Conservation (phyloP, 23 tunicate genomes). For the Halocynthia roretzi region DNA sequence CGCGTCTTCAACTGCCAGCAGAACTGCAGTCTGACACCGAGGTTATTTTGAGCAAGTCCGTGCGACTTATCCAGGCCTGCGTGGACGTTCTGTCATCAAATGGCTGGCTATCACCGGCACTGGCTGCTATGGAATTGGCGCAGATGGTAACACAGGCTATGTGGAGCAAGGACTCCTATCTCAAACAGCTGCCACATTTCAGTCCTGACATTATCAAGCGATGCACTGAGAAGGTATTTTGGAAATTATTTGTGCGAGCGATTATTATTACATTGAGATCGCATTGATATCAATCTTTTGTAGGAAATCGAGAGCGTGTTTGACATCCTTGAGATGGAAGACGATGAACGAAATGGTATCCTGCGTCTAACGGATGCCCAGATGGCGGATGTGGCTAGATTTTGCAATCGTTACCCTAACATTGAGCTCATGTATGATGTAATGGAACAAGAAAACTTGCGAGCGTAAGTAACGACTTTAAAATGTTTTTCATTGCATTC, state of each 20-base stretch:
- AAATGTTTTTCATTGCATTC: too few relatives aligned
- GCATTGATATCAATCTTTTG: not conserved
- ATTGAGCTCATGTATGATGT: slow-evolving; percentile 70
- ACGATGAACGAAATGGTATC: slow-evolving; percentile 66
- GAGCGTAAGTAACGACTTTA: slow-evolving; percentile 19
- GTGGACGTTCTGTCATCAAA: slow-evolving; percentile 98
- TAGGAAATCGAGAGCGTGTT: slow-evolving; percentile 96
- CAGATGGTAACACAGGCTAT: slow-evolving; percentile 98
- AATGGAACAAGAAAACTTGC: slow-evolving; percentile 14
- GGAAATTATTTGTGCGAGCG: not conserved
- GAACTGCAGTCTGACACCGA: slow-evolving; percentile 88
- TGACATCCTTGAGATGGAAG: slow-evolving; percentile 97
- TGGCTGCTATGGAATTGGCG: slow-evolving; percentile 99
- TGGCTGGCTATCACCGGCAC: slow-evolving; percentile 97
- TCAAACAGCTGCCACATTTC: slow-evolving; percentile 95
- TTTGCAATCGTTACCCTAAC: slow-evolving; percentile 96
- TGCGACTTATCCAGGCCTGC: slow-evolving; percentile 89
- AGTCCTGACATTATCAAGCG: slow-evolving; percentile 65
- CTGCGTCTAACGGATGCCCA: slow-evolving; percentile 66
- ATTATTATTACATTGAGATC: not conserved
- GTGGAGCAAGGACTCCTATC: slow-evolving; percentile 97
- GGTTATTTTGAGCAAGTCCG: slow-evolving; percentile 59
- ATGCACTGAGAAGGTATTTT: slow-evolving; percentile 66
- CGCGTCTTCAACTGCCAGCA: slow-evolving; percentile 89
- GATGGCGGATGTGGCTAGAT: slow-evolving; percentile 97